Evolutionary conservation across 1,140 invertebrate species (phyloP).

Genomic region (Phortica variegata): DNA sequence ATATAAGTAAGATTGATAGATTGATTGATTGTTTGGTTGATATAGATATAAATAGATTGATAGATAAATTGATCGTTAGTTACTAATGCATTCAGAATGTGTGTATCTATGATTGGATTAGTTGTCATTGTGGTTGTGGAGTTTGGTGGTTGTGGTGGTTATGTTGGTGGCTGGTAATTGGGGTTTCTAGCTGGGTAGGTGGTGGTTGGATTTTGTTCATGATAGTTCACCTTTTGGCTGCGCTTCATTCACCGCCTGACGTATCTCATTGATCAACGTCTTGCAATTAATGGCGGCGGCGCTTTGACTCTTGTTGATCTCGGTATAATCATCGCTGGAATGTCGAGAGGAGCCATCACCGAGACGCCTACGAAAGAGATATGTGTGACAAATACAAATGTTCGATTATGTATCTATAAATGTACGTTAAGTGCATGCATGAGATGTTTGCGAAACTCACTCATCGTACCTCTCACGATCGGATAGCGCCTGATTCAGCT

Average conservation of each 20-base stretch:
- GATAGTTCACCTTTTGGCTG: constrained; percentile 72
- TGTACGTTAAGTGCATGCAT: constrained; percentile 1
- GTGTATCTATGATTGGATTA: too few relatives aligned
- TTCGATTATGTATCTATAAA: constrained; percentile 9
- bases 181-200: too few relatives aligned
- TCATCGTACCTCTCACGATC: constrained; percentile 69
- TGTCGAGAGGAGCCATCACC: constrained; percentile 63
- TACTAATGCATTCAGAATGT: too few relatives aligned
- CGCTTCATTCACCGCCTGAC: constrained; percentile 79
- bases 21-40: too few relatives aligned
- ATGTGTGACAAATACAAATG: constrained; percentile 5
- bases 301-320: constrained; percentile 62
- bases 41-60: too few relatives aligned
- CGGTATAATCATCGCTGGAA: constrained; percentile 65
- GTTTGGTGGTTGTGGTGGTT: too few relatives aligned
- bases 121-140: too few relatives aligned
- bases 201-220: too few relatives aligned
- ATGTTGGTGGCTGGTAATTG: too few relatives aligned
- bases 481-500: constrained; percentile 78
- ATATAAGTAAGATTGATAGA: too few relatives aligned
- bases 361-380: constrained; percentile 44
- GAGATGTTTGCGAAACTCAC: not conserved
- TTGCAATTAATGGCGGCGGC: constrained; percentile 63
- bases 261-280: constrained; percentile 78
- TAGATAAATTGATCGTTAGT: too few relatives aligned